Percentiles rank a stretch among this genome's conserved stretches.
Conservation (phyloP, 1,140 invertebrate genomes). For the Adoxophyes honmai region DNA sequence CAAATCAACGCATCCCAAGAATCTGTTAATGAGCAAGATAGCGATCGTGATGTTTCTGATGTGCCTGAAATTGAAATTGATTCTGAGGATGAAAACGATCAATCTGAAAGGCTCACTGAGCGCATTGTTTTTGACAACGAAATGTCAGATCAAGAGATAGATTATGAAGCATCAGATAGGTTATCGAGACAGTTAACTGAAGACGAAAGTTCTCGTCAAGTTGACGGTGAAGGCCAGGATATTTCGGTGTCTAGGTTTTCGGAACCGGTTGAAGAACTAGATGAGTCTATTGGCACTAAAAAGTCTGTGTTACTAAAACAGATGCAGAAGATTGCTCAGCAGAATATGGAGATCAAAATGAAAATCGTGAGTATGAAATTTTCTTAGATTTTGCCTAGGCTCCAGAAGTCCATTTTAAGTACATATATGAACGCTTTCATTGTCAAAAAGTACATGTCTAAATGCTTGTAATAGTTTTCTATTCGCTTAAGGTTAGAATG, state of each 20-base stretch:
- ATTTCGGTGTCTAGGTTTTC: not conserved
- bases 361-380: conserved; percentile 44
- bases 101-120: no score
- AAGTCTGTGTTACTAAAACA: not conserved
- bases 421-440: no score
- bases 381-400: conserved; percentile 16
- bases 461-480: no score
- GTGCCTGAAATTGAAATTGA: not conserved
- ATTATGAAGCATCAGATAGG: not conserved
- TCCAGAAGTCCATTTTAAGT: conserved; percentile 4
- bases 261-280: not conserved
- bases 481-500: no score
- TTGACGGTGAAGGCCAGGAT: not conserved
- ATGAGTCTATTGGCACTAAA: not conserved
- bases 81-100: no score
- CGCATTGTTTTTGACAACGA: not conserved
- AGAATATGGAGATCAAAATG: conserved; percentile 39
- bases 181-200: not conserved
- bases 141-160: not conserved
- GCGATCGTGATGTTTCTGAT: not conserved
- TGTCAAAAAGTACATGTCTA: no score
- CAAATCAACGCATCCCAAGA: not conserved
- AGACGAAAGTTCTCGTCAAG: not conserved
- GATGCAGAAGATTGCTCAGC: conserved; percentile 5
- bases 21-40: not conserved